Conservation (phyloP, 2,113 vertebrate species). For the Corythaeola cristata region DNA sequence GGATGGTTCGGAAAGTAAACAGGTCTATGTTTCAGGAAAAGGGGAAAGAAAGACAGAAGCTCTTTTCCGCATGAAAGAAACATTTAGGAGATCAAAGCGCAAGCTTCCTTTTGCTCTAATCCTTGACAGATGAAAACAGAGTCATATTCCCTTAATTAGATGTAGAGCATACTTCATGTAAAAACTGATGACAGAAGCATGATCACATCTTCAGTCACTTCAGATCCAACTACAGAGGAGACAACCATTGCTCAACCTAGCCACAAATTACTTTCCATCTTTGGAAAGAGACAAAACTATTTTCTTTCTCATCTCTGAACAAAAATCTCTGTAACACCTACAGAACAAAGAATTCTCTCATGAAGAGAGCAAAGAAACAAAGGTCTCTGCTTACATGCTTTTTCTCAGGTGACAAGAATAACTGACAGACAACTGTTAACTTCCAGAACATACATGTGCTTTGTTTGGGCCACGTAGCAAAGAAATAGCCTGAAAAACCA, state of each 20-base stretch:
- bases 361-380: not conserved
- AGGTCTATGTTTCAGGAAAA: not conserved
- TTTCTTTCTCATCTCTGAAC: not conserved
- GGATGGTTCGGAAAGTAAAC: not conserved
- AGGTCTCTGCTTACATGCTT: not conserved
- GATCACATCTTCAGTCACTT: not conserved
- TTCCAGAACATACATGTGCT: not conserved
- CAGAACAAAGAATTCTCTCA: not conserved
- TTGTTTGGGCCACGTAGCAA: not conserved
- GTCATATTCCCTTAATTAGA: not conserved
- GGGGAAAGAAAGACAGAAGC: not conserved
- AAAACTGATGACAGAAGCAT: not conserved
- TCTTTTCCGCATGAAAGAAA: not conserved
- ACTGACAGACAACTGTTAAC: not conserved
- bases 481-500: not conserved
- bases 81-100: not conserved
- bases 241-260: not conserved
- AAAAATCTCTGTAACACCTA: not conserved
- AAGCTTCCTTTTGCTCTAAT: constrained; percentile 2
- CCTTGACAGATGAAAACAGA: not conserved
- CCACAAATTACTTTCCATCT: not conserved
- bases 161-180: not conserved
- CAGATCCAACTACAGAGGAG: not conserved
- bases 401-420: not conserved
- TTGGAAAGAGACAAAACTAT: not conserved